These are phyloP conservation scores for Torymus auratus DNA, from an alignment of 2,888 invertebrate genomes.

Conservation along the genomic window DNA sequence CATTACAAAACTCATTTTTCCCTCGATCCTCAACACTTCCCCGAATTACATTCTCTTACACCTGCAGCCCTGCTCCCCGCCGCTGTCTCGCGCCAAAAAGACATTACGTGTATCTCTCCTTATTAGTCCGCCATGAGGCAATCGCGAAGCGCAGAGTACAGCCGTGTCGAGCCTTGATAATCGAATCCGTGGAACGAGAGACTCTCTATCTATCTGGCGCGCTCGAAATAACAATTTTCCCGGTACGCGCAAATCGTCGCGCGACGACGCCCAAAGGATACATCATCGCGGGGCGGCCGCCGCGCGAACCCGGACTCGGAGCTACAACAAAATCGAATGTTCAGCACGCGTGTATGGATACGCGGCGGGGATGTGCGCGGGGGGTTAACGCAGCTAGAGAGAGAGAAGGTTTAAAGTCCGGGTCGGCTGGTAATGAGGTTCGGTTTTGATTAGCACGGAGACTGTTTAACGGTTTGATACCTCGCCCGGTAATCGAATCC, in stretches of 20 bases:
- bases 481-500: conserved; percentile 77
- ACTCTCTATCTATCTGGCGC: not conserved
- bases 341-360: conserved; percentile 52
- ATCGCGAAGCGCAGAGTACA: too few species aligned
- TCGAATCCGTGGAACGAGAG: conserved; percentile 24
- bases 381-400: not conserved
- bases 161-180: conserved; percentile 16
- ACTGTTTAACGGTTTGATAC: conserved; percentile 78
- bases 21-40: too few species aligned
- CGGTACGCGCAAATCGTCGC: conserved; percentile 5
- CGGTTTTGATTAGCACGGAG: conserved; percentile 78
- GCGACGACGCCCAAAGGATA: conserved; percentile 25
- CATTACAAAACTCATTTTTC: too few species aligned
- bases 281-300: not conserved
- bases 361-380: not conserved
- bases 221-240: conserved; percentile 47
- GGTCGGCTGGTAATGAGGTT: conserved; percentile 76
- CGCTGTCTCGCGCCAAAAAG: too few species aligned
- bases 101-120: too few species aligned
- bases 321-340: conserved; percentile 48
- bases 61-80: too few species aligned
- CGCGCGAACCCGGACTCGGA: not conserved
- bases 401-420: conserved; percentile 65
- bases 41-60: too few species aligned
- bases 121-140: too few species aligned